Evolutionary conservation across 2,888 invertebrate species (phyloP).

Genomic region (Caenorhabditis sinica): DNA sequence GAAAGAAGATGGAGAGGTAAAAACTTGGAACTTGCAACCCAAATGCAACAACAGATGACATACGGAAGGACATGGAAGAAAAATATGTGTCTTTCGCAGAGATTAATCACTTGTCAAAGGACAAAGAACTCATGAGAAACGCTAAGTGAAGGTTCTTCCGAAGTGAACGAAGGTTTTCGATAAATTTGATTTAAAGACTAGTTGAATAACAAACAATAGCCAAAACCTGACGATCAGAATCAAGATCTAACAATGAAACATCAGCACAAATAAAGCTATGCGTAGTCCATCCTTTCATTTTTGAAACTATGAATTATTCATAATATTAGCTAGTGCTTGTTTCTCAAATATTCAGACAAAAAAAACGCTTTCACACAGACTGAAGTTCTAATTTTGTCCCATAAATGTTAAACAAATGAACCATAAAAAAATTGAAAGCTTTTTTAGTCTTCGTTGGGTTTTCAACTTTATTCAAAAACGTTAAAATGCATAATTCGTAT

Average conservation of each 20-base stretch:
- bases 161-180: neutral
- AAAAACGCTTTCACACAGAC: too few relatives aligned
- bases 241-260: neutral
- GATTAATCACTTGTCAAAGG: conserved; percentile 47
- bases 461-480: neutral
- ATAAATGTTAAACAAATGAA: conserved; percentile 31
- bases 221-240: neutral
- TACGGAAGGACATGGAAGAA: conserved; percentile 34
- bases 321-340: conserved; percentile 12
- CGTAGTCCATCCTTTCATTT: neutral
- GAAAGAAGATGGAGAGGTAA: neutral
- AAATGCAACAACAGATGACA: conserved; percentile 7
- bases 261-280: too few relatives aligned
- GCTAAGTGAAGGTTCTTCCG: too few relatives aligned
- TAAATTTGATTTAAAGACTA: neutral
- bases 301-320: conserved; percentile 24
- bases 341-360: conserved; percentile 18
- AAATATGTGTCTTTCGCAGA: conserved; percentile 33
- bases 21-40: neutral
- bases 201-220: neutral
- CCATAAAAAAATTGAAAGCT: neutral
- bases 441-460: neutral
- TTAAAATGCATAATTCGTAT: neutral
- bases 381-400: too few relatives aligned
- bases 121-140: conserved; percentile 29